Base-by-base conservation (phyloP, 2,797 vertebrate genomes). In the Masticophis lateralis region DNA sequence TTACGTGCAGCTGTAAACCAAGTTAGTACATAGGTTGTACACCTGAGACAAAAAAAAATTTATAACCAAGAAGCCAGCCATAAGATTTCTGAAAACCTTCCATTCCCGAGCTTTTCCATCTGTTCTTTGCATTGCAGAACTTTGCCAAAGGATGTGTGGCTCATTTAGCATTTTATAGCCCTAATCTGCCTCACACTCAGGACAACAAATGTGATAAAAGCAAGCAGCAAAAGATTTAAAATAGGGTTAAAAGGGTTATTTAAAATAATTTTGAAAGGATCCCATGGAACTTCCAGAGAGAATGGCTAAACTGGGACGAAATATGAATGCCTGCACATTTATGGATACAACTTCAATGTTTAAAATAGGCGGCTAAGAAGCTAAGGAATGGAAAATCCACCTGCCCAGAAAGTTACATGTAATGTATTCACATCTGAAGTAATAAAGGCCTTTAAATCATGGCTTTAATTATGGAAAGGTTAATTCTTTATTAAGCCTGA, bases 1-100 rank as follows among this genome's bases (percentile, higher is more conserved):
- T 93, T 86, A 94, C 93, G 74, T 86, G 92, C 86, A 63, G 93
- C 93, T 91, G 94, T 47, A 47, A 83, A 91, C 92, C 87, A 60
- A 12, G 89, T 86, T 14, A 93, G 92, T 74, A 86, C 87, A 83
- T 57, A 14, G 9, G 12, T 20, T 47, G 37, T 89, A 74, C 51
- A 5, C 32, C 89, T 59, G 10, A 12, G 53, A 74, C 10, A 8
- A 74, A 79, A 5, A 90, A 69, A 47, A 91, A 74, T 51, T 51
- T 0, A 83, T 87, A 55, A 88, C 28, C 11, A 61, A 16, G 92
- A 51, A 89, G 91, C 86, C 92, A 91, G 93, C 51, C 89, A 13
- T 60, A 2, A 1, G 8, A 0, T 28, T 10, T 28, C 61, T 0
- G 53, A 66, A 79, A n/a, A 0, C 4, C 20, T 9, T 92, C 79